phyloP scores from a whole-genome alignment of 2,888 invertebrate species.

The Troides aeacus region DNA sequence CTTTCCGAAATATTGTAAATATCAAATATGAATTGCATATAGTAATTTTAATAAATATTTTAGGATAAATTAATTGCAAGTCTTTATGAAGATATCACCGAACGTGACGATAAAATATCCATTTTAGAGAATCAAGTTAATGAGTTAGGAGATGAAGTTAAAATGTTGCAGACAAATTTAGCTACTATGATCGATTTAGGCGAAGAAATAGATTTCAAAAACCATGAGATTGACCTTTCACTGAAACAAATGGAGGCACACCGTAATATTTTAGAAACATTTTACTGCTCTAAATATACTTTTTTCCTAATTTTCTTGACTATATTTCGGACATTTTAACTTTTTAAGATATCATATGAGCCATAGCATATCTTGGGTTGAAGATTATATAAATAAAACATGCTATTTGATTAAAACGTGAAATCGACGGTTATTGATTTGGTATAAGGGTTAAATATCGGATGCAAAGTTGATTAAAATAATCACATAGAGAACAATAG shows the following conservation, averaged over 20 bases:
- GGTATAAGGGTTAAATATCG: too few species aligned
- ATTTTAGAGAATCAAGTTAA: constrained; percentile 69
- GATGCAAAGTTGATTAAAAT: too few species aligned
- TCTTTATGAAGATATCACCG: constrained; percentile 52
- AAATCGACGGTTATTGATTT: too few species aligned
- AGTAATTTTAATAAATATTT: constrained; percentile 32
- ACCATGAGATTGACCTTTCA: constrained; percentile 52
- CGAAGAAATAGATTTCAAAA: constrained; percentile 54
- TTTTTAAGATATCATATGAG: background rate
- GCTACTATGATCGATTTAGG: constrained; percentile 52
- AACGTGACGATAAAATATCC: constrained; percentile 58
- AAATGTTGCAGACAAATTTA: constrained; percentile 50
- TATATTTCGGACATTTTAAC: background rate
- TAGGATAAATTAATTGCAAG: constrained; percentile 56
- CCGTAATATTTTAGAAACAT: constrained; percentile 47
- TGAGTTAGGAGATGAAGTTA: constrained; percentile 61
- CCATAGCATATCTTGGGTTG: too few species aligned
- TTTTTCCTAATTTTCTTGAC: background rate
- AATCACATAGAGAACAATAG: too few species aligned
- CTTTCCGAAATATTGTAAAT: background rate
- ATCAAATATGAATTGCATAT: too few species aligned
- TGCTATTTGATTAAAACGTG: too few species aligned
- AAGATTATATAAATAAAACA: too few species aligned
- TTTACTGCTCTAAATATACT: constrained; percentile 1
- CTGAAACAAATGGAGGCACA: constrained; percentile 63